Evolutionary conservation across 1,140 invertebrate species (phyloP), one percentile per base, ranked within the genome.

Genomic region (Helicorthomorpha holstii): DNA sequence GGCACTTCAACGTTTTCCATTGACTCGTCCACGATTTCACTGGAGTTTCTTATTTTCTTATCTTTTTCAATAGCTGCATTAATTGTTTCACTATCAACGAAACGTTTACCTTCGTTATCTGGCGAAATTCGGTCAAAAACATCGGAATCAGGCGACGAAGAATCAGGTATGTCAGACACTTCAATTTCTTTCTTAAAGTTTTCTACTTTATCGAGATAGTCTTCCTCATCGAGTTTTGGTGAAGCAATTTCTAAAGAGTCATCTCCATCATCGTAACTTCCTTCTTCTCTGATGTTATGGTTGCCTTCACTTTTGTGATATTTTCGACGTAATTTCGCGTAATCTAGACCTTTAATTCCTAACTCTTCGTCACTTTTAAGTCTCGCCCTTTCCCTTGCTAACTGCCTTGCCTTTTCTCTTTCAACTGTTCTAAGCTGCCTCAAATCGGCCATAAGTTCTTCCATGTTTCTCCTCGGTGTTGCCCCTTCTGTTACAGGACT

Each of bases 331-430:
- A 41, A 74, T 61, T 51, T 68, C 69, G 49, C 71, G 58, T 77
- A 77, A 53, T 82, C 77, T 56, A 81, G 78, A 1, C 81, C 80
- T 63, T 79, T 83, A 0, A 85, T 65, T 12, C 80, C 79, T 2
- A 83, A 61, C 59, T 83, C 79, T 54, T 79, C 74, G 60, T 85
- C 81, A 41, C 76, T 81, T 59, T 80, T 80, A 1, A 82, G 64
- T 49, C 76, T 72, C 1, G 78, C 81, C 29, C 81, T 67, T 26
- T 77, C 76, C 45, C 80, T 65, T 0, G 81, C 81, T 57, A 80
- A 77, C 57, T 77, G 71, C 38, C 78, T 74, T 23, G 61, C 63
- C 44, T 63, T 59, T 21, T 78, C 67, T 60, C 79, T 75, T 49
- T 80, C 76, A 2, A 73, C 70, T 1, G 71, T 70, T 12, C 66